These are phyloP conservation scores for Thumatha senex DNA, from an alignment of 2,888 invertebrate species.

Conservation along the genomic window DNA sequence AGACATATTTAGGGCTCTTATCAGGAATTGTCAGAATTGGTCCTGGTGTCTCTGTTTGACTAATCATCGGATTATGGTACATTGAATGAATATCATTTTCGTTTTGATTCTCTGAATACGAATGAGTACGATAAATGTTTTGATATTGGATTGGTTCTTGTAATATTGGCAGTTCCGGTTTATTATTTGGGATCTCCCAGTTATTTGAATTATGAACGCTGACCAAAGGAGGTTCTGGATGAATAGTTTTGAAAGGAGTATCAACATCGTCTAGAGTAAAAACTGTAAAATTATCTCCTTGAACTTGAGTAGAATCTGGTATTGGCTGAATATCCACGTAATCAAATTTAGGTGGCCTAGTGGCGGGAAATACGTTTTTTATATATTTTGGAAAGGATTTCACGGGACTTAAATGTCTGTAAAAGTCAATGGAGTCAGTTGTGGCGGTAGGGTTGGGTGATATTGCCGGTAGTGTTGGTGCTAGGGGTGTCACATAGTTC, in stretches of 20 bases:
- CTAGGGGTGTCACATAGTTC: slow-evolving; percentile 62
- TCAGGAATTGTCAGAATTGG: slow-evolving; percentile 20
- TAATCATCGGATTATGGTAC: slow-evolving; percentile 23
- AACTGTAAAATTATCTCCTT: slow-evolving; percentile 53
- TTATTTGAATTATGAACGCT: slow-evolving; percentile 21
- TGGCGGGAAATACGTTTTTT: slow-evolving; percentile 42
- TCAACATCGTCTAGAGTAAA: slow-evolving; percentile 51
- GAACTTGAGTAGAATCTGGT: slow-evolving; percentile 8
- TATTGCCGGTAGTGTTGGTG: slow-evolving; percentile 42
- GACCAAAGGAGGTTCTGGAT: slow-evolving; percentile 41
- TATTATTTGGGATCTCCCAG: slow-evolving; percentile 25
- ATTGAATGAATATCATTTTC: slow-evolving; percentile 35
- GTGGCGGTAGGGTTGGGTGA: slow-evolving; percentile 45
- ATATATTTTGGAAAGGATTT: slow-evolving; percentile 52
- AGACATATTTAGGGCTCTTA: slow-evolving; percentile 36
- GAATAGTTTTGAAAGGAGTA: slow-evolving; percentile 50
- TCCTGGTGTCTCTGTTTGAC: slow-evolving; percentile 14
- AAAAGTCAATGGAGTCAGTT: slow-evolving; percentile 54
- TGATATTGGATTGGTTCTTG: slow-evolving; percentile 24
- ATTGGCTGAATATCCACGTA: slow-evolving; percentile 12
- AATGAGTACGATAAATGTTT: slow-evolving; percentile 18
- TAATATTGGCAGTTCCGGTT: slow-evolving; percentile 10
- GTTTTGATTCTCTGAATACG: slow-evolving; percentile 32
- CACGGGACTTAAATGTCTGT: slow-evolving; percentile 51
- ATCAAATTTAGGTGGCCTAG: slow-evolving; percentile 4